Conservation (phyloP, 53 echinoderm and acorn worm species). For the Hippasteria phrygiana region DNA sequence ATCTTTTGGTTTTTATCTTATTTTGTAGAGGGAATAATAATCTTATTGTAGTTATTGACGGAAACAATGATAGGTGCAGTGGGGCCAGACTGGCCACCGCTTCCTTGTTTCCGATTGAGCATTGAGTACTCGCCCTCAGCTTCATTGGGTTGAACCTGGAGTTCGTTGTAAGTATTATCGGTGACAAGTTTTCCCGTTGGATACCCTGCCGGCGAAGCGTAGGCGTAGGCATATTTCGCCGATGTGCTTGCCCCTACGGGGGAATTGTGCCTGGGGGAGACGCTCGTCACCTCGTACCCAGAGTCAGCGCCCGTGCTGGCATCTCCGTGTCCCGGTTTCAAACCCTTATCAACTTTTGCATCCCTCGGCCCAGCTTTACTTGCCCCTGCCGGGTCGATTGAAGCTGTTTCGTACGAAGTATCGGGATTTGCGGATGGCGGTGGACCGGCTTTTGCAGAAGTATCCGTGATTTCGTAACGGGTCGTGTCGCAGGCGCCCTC, state of each 20-base stretch:
- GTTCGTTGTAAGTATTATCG: conserved; percentile 29
- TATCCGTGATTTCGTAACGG: not conserved
- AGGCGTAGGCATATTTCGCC: conserved; percentile 25
- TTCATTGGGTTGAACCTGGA: conserved; percentile 29
- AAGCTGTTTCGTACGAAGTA: conserved; percentile 5
- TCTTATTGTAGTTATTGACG: conserved; percentile 19
- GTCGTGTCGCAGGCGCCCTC: not conserved
- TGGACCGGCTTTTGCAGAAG: not conserved
- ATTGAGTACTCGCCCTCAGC: conserved; percentile 51
- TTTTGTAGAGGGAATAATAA: not conserved
- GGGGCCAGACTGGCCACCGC: not conserved
- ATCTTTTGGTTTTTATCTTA: not conserved
- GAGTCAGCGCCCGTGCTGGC: conserved; percentile 6
- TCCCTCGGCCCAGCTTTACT: not conserved
- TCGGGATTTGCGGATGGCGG: not conserved
- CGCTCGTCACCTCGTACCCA: conserved; percentile 3
- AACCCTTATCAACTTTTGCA: not conserved
- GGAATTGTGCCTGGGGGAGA: not conserved
- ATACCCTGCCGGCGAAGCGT: not conserved
- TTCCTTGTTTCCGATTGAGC: conserved; percentile 29
- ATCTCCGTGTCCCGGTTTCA: not conserved
- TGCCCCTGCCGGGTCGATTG: not conserved
- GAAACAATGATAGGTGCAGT: conserved; percentile 10
- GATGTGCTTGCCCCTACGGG: not conserved
- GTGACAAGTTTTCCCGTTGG: conserved; percentile 14